Evolutionary conservation across 92 coral and sea anemone species (phyloP).

Genomic region (Heteractis magnifica): DNA sequence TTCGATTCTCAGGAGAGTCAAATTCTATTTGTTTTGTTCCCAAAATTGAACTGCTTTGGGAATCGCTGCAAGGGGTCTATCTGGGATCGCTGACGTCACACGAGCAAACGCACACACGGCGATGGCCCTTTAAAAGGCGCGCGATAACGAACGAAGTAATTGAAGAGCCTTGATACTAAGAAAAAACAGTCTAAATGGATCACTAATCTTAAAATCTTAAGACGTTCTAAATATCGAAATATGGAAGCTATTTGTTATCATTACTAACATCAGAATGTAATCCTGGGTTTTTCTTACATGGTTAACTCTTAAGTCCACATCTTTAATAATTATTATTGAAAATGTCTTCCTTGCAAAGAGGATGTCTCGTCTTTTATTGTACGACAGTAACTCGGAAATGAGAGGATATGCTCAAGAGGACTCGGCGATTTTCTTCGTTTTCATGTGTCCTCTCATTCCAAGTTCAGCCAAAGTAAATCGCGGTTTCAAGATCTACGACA

Average conservation of each 20-base stretch:
- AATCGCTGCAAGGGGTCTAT: too few relatives aligned
- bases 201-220: not conserved
- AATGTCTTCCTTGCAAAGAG: not conserved
- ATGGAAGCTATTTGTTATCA: not conserved
- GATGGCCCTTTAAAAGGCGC: not conserved
- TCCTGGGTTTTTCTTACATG: not conserved
- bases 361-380: not conserved
- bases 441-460: not conserved
- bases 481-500: not conserved
- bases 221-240: constrained; percentile 1
- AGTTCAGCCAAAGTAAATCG: not conserved
- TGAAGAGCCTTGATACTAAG: not conserved
- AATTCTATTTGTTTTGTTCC: too few relatives aligned
- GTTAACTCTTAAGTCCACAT: not conserved
- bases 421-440: not conserved
- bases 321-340: not conserved
- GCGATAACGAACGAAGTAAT: not conserved
- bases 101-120: not conserved
- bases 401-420: not conserved
- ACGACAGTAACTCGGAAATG: not conserved
- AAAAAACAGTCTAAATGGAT: constrained; percentile 7
- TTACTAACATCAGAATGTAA: not conserved
- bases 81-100: not conserved
- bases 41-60: too few relatives aligned
- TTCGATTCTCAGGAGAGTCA: too few relatives aligned